These are phyloP conservation scores for Piscicola geometra DNA, from an alignment of 2,888 invertebrate species.

Conservation along the genomic window DNA sequence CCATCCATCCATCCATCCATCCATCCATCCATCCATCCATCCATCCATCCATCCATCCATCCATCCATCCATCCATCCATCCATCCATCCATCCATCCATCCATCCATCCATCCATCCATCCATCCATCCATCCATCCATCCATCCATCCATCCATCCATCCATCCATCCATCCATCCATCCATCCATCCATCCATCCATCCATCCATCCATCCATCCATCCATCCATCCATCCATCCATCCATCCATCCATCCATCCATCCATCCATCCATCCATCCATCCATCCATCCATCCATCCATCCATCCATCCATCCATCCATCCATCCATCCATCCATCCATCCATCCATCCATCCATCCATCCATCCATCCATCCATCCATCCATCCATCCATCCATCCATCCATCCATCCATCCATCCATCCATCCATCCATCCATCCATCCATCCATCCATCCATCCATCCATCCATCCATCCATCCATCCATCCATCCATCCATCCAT, in stretches of 20 bases:
- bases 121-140: neutral
- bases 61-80: conserved; percentile 10
- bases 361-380: neutral
- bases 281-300: neutral
- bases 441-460: too few species aligned
- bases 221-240: neutral
- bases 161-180: neutral
- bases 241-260: neutral
- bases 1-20: conserved; percentile 9
- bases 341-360: neutral
- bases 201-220: neutral
- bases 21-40: conserved; percentile 1
- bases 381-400: too few species aligned
- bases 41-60: neutral
- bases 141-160: neutral
- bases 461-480: too few species aligned
- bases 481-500: too few species aligned
- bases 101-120: neutral
- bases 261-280: neutral
- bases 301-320: neutral
- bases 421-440: too few species aligned
- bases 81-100: neutral
- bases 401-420: too few species aligned
- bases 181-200: neutral
- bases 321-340: neutral